Percentiles rank a stretch among this genome's conserved stretches.
Conservation (phyloP, 2,888 invertebrate species). For the Crioceris asparagi region DNA sequence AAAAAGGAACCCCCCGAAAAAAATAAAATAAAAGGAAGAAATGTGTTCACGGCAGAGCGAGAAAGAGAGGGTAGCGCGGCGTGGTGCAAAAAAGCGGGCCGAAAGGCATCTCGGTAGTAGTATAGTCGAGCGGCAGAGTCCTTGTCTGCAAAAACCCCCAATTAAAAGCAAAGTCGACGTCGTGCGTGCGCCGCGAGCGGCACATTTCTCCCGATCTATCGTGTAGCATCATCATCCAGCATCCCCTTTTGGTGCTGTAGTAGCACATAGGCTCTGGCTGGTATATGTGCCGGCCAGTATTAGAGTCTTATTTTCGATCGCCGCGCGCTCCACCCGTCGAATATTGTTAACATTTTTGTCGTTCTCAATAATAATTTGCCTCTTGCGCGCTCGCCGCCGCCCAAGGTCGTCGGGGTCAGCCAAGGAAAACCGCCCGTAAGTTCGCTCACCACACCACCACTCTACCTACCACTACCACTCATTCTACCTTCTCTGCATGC, state of each 20-base stretch:
- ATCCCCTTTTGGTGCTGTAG: slow-evolving; percentile 37
- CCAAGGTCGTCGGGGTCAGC: background rate
- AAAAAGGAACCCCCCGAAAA: too few relatives aligned
- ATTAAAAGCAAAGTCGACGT: slow-evolving; percentile 37
- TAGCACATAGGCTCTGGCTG: slow-evolving; percentile 36
- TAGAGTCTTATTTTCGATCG: too few relatives aligned
- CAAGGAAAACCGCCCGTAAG: too few relatives aligned
- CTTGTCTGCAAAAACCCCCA: slow-evolving; percentile 38
- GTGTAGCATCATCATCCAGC: slow-evolving; percentile 33
- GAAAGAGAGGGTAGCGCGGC: background rate
- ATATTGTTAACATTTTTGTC: too few relatives aligned
- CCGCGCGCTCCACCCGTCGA: too few relatives aligned
- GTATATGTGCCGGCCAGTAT: too few relatives aligned
- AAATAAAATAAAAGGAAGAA: too few relatives aligned
- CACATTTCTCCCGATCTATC: slow-evolving; percentile 30
- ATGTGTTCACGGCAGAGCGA: background rate
- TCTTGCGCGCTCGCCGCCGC: too few relatives aligned
- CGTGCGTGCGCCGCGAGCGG: slow-evolving; percentile 35
- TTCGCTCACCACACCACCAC: too few relatives aligned
- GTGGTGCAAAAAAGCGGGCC: slow-evolving; percentile 1
- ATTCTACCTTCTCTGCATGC: too few relatives aligned
- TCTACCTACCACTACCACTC: too few relatives aligned
- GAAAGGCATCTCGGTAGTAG: slow-evolving; percentile 4
- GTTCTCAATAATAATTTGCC: too few relatives aligned
- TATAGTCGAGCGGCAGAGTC: slow-evolving; percentile 11